A percentile compares a stretch with the other conserved stretches of the same genome.
Conservation (phyloP, 1,140 invertebrate genomes). For the Sitophilus oryzae region DNA sequence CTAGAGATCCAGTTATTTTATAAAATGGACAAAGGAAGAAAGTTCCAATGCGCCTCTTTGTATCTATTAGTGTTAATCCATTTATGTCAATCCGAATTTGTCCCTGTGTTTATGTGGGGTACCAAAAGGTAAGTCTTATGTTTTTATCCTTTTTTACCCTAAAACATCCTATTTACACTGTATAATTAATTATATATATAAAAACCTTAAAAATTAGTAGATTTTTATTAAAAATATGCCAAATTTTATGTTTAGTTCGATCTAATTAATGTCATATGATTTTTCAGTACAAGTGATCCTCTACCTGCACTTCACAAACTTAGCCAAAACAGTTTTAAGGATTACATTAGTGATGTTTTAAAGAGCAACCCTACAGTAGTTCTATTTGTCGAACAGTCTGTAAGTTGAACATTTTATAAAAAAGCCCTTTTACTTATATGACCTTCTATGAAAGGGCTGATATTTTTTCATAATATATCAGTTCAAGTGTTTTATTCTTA, state of each 20-base stretch:
- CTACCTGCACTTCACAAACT: constrained; percentile 36
- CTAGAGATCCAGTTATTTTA: constrained; percentile 10
- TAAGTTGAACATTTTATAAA: constrained; percentile 26
- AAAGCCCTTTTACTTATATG: no score
- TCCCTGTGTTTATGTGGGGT: constrained; percentile 42
- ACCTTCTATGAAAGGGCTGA: neutral
- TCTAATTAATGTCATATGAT: constrained; percentile 36
- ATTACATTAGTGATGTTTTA: constrained; percentile 33
- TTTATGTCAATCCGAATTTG: constrained; percentile 33
- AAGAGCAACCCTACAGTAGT: constrained; percentile 32
- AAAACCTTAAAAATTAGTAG: neutral
- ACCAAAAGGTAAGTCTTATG: constrained; percentile 35
- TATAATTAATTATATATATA: constrained; percentile 9
- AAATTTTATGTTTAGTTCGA: no score
- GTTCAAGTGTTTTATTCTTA: neutral
- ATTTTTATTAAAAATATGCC: constrained; percentile 1
- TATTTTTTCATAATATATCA: neutral
- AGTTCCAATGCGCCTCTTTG: constrained; percentile 11
- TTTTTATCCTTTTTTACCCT: constrained; percentile 20
- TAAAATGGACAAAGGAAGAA: constrained; percentile 15
- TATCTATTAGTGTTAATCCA: constrained; percentile 10
- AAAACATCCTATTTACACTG: constrained; percentile 9
- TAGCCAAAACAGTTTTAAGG: constrained; percentile 38
- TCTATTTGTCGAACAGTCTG: constrained; percentile 41
- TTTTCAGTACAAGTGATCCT: constrained; percentile 31